Evolutionary conservation across 2,113 vertebrate species (phyloP).

Genomic region (Oryctolagus cuniculus): mOryCun1.1 NC_091433.1:29795001-29795500

Average conservation of each 20-base stretch:
- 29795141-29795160: too few species aligned
- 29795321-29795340: background rate
- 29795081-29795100: background rate
- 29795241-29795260: background rate
- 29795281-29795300: accelerated
- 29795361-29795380: too few species aligned
- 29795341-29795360: too few species aligned
- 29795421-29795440: too few species aligned
- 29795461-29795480: too few species aligned
- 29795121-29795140: background rate
- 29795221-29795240: background rate
- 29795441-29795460: too few species aligned
- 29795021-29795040: background rate
- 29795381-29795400: too few species aligned
- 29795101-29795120: background rate
- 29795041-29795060: background rate
- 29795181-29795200: background rate
- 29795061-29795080: background rate
- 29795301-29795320: background rate
- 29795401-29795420: too few species aligned
- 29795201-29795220: accelerated
- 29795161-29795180: background rate
- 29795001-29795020: background rate
- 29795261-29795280: background rate
- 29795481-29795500: too few species aligned